Evolutionary conservation across 2,888 invertebrate species (phyloP).

Genomic region (Nymphalis urticae): DNA sequence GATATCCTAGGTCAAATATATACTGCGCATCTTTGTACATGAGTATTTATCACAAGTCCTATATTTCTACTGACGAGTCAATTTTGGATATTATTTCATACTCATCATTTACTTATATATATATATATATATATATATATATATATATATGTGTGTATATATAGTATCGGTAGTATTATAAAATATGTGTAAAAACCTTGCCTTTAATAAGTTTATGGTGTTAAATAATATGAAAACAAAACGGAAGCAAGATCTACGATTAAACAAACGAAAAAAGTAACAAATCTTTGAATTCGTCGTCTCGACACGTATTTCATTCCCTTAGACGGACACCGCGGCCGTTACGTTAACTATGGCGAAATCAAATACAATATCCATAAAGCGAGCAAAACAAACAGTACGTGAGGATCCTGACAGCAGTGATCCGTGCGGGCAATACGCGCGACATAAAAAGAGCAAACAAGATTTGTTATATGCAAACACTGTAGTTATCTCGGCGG

Average conservation of each 20-base stretch:
- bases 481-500: slow-evolving; percentile 65
- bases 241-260: neutral
- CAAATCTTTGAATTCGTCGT: slow-evolving; percentile 3
- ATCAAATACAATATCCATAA: slow-evolving; percentile 37
- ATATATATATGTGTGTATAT: no score
- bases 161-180: neutral
- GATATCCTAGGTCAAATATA: slow-evolving; percentile 26
- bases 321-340: slow-evolving; percentile 10
- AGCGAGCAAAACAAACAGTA: slow-evolving; percentile 61
- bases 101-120: no score
- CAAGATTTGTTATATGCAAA: slow-evolving; percentile 74
- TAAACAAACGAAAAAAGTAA: neutral
- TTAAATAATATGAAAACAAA: neutral
- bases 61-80: no score
- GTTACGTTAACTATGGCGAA: slow-evolving; percentile 20
- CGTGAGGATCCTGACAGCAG: slow-evolving; percentile 64
- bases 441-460: slow-evolving; percentile 69
- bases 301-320: slow-evolving; percentile 14
- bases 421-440: slow-evolving; percentile 62
- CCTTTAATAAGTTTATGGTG: no score
- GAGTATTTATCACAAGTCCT: no score
- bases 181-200: neutral
- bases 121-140: no score
- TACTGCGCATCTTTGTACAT: slow-evolving; percentile 4
- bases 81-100: no score